A percentile compares a stretch with the other conserved stretches of the same genome.
phyloP scores from a whole-genome alignment of 2,113 vertebrate species.

The Cyphomyrus discorhynchus region DNA sequence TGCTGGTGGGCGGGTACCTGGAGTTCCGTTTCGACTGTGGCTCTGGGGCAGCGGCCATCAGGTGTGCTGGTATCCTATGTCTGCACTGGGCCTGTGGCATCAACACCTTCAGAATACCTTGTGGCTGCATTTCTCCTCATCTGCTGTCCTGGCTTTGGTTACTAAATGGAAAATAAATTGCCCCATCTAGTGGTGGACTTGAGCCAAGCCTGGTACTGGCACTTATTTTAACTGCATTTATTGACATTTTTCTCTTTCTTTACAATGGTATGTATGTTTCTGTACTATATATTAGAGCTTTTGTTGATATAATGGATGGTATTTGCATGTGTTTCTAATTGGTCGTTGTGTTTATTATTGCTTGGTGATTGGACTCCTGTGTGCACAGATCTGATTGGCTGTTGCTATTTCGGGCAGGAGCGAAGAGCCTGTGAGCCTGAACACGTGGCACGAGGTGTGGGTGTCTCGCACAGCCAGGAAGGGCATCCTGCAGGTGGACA shows the following conservation, averaged over 20 bases:
- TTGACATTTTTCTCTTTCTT: not conserved
- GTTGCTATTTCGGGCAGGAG: conserved; percentile 59
- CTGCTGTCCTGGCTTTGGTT: not conserved
- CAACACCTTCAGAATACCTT: not conserved
- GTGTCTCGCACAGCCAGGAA: conserved; percentile 88
- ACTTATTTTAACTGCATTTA: not conserved
- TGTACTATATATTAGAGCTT: not conserved
- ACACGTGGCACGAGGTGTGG: conserved; percentile 79
- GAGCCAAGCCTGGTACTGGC: not conserved
- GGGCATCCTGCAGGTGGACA: conserved; percentile 86
- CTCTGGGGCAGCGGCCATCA: conserved; percentile 79
- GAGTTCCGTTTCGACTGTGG: conserved; percentile 96
- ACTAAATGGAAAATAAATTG: not conserved
- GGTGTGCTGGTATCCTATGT: conserved; percentile 51
- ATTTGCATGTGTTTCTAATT: not conserved
- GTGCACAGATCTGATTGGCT: conserved; percentile 6
- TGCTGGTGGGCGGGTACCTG: conserved; percentile 68
- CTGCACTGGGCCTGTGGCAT: not conserved
- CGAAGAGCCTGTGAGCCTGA: conserved; percentile 68
- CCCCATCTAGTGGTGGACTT: not conserved
- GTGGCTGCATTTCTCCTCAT: not conserved
- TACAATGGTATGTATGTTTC: not conserved
- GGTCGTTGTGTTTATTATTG: not conserved
- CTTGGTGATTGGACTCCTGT: not conserved
- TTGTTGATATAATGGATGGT: not conserved